A percentile compares a stretch with the other conserved stretches of the same genome.
phyloP scores from a whole-genome alignment of 2,888 invertebrate species.

The Agriopis aurantiaria region DNA sequence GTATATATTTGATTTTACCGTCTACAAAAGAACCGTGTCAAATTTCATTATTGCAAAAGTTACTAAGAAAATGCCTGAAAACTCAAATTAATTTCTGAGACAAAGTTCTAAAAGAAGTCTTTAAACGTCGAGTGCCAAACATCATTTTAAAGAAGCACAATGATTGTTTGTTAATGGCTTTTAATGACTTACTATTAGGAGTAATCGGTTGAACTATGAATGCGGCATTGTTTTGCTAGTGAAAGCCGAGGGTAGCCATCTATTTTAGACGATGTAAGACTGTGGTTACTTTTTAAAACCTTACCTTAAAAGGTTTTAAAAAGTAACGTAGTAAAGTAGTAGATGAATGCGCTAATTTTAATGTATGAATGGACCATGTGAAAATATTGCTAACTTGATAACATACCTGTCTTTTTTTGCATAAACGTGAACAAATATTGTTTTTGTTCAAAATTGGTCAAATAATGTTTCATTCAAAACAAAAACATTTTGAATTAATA shows the following conservation, averaged over 20 bases:
- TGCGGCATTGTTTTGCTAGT: constrained; percentile 73
- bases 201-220: constrained; percentile 63
- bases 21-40: background rate
- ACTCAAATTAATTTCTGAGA: constrained; percentile 7
- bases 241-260: constrained; percentile 83
- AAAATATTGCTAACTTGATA: too few species aligned
- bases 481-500: too few species aligned
- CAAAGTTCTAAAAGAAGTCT: constrained; percentile 26
- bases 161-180: constrained; percentile 48
- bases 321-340: too few species aligned
- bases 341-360: too few species aligned
- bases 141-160: constrained; percentile 46
- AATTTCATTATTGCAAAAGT: background rate
- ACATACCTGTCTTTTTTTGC: too few species aligned
- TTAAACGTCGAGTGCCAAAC: constrained; percentile 36
- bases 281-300: constrained; percentile 43
- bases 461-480: too few species aligned
- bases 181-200: constrained; percentile 48
- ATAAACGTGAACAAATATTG: too few species aligned
- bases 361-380: too few species aligned
- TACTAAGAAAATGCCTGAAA: background rate
- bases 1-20: background rate
- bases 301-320: too few species aligned
- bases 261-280: constrained; percentile 74
- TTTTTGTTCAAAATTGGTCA: too few species aligned